These are phyloP conservation scores for Pristionchus fissidentatus DNA, from an alignment of 2,888 invertebrate species.

Conservation along the genomic window DNA sequence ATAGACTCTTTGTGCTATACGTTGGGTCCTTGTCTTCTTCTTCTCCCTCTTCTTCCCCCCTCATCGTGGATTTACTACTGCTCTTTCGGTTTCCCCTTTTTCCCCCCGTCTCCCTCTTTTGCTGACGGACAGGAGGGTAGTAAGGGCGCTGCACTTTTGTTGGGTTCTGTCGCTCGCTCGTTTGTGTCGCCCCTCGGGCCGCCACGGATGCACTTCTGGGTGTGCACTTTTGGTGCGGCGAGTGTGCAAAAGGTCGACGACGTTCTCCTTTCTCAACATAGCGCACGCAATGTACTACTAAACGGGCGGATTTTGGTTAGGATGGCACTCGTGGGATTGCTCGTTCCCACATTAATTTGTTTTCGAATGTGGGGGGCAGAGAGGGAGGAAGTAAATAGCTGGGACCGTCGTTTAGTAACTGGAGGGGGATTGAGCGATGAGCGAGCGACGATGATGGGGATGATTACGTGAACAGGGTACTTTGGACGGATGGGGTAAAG, in stretches of 20 bases:
- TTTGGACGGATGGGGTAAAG: not conserved
- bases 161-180: too few species aligned
- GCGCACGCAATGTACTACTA: too few species aligned
- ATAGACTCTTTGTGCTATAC: not conserved
- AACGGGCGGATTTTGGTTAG: too few species aligned
- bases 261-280: not conserved
- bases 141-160: too few species aligned
- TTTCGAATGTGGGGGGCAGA: not conserved
- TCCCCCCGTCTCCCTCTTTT: not conserved
- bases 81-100: not conserved
- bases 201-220: not conserved
- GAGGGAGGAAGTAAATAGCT: not conserved
- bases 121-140: not conserved
- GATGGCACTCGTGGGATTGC: not conserved
- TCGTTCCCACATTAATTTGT: not conserved
- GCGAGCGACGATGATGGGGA: not conserved
- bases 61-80: not conserved
- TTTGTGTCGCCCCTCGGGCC: not conserved
- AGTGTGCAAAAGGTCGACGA: constrained; percentile 1
- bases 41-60: not conserved
- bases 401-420: too few species aligned
- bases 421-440: not conserved
- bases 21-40: not conserved
- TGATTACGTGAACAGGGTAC: constrained; percentile 5
- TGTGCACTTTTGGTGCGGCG: constrained; percentile 23